Evolutionary conservation across 1,140 invertebrate species (phyloP).

Genomic region (Conus ventricosus): DNA sequence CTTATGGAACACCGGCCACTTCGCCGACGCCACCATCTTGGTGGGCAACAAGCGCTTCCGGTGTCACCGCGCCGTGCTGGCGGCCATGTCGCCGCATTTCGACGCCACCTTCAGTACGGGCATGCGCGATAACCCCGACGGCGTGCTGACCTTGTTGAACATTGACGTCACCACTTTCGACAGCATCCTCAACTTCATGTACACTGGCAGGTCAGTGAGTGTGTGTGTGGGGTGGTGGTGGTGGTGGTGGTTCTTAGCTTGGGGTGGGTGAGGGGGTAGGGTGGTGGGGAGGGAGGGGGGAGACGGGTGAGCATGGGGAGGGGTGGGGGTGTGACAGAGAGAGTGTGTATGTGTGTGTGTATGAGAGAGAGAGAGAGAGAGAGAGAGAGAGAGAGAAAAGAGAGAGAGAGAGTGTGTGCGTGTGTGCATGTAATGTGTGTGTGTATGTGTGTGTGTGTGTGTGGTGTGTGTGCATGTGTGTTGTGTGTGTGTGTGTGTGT

Average conservation of each 20-base stretch:
- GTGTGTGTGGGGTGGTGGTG: neutral
- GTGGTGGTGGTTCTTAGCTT: neutral
- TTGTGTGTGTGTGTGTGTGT: no score
- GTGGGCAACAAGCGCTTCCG: slow-evolving; percentile 56
- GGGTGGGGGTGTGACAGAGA: neutral
- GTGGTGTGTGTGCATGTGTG: no score
- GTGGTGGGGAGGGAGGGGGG: no score
- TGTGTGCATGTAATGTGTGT: no score
- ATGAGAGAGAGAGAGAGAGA: neutral
- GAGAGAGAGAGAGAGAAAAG: no score
- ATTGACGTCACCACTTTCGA: slow-evolving; percentile 59
- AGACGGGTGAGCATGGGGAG: neutral
- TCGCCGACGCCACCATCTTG: slow-evolving; percentile 51
- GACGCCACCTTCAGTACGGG: slow-evolving; percentile 60
- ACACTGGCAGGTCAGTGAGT: slow-evolving; percentile 49
- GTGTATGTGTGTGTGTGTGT: no score
- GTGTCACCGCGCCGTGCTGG: slow-evolving; percentile 54
- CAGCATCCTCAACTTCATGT: slow-evolving; percentile 62
- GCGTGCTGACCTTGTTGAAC: slow-evolving; percentile 54
- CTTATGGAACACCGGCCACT: slow-evolving; percentile 49
- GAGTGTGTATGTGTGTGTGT: neutral
- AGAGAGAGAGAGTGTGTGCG: no score
- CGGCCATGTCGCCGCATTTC: slow-evolving; percentile 58
- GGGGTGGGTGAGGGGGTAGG: no score
- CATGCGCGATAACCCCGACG: slow-evolving; percentile 60